Conservation (phyloP, 2,797 vertebrate genomes). For the Catharus ustulatus region DNA sequence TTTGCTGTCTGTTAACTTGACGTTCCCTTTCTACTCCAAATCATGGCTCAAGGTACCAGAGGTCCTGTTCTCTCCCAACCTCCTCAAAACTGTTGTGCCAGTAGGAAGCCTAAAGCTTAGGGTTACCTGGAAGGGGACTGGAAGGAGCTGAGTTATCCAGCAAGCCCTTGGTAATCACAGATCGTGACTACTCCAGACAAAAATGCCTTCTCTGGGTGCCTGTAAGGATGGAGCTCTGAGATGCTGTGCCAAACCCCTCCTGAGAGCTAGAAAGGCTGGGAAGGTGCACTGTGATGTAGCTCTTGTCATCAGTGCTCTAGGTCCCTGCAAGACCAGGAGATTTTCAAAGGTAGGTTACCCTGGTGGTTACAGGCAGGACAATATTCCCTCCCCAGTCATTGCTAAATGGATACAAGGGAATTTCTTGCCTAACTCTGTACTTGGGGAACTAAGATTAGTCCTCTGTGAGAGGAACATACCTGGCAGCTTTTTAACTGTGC, state of each 20-base stretch:
- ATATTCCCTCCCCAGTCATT: background rate
- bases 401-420: background rate
- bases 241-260: background rate
- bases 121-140: background rate
- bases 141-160: background rate
- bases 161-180: background rate
- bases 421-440: background rate
- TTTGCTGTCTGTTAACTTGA: fast-evolving
- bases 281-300: background rate
- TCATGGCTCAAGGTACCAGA: background rate
- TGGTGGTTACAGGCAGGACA: background rate
- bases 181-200: background rate
- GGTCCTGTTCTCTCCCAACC: background rate
- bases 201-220: background rate
- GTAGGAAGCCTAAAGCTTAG: background rate
- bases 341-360: background rate
- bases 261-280: background rate
- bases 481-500: background rate
- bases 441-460: background rate
- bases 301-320: background rate
- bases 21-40: background rate
- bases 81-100: fast-evolving
- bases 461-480: background rate
- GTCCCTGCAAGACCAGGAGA: background rate
- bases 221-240: background rate